Evolutionary conservation across 1,140 invertebrate genomes (phyloP), one percentile per base, ranked within the genome.

Genomic region (Brachionus plicatilis): DNA sequence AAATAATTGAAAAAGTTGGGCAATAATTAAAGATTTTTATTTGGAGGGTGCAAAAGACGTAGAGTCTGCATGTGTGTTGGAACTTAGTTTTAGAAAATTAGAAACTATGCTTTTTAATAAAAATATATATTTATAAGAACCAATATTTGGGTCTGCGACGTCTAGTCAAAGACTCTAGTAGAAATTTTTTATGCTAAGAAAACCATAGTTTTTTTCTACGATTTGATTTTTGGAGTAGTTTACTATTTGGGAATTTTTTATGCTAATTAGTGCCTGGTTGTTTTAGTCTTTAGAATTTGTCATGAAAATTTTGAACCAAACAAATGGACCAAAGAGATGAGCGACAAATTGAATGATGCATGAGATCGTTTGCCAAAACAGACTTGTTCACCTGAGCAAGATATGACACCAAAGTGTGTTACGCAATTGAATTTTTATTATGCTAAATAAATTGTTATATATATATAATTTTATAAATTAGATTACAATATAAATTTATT

Each of bases 121-220:
- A 60, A 9, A 60, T 60, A 60, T 56, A 24, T 56, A 56, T 56
- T 20, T 20, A 60, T 60, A 60, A 20, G 12, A 33, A 41, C 27
- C 27, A 60, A 60, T 60, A 60, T 20, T 68, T 29, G 20, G 27
- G 66, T 68, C 66, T 68, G 14, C n/a, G 66, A 33, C 33, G 66
- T 68, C 66, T 9, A 68, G 66, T 41, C 66, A 68, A 33, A 68
- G 66, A 68, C 66, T 75, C 33, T 75, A 43, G 33, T 75, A n/a
- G 33, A 43, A 43, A 75, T 75, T 75, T 75, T 75, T 75, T 68
- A 68, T 68, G 66, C 66, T 68, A 68, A 68, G n/a, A 68, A 68
- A 68, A 68, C 27, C 53, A 60, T 60, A 17, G 53, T 60, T 60
- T 20, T 8, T 37, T 70, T 70, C 66, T 70, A 70, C 27, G 37